A percentile compares a stretch with the other conserved stretches of the same genome.
Evolutionary conservation across 2,888 invertebrate species (phyloP).

Genomic region (Epistrophella euchroma): DNA sequence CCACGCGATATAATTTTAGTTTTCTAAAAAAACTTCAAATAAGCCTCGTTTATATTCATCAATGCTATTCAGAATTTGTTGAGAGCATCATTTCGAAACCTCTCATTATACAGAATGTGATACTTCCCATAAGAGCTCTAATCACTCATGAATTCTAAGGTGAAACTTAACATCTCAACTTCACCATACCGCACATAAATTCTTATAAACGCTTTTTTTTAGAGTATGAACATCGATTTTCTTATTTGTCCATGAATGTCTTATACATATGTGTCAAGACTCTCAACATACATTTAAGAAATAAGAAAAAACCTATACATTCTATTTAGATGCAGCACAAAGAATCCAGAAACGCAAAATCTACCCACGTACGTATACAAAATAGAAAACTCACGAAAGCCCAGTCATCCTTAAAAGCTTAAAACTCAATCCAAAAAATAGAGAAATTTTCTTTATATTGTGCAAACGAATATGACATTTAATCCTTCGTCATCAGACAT

Average conservation of each 20-base stretch:
- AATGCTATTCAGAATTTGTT: too few species aligned
- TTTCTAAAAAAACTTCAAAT: too few species aligned
- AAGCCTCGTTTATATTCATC: too few species aligned
- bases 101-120: too few species aligned
- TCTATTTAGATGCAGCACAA: slow-evolving; percentile 18
- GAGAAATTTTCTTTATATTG: neutral
- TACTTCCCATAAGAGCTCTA: too few species aligned
- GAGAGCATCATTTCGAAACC: too few species aligned
- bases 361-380: neutral
- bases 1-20: too few species aligned
- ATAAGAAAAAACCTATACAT: neutral
- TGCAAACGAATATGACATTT: slow-evolving; percentile 20
- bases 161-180: too few species aligned
- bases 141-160: too few species aligned
- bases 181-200: too few species aligned
- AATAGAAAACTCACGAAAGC: neutral
- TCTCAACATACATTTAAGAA: neutral
- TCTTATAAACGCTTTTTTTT: too few species aligned
- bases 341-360: neutral
- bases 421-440: slow-evolving; percentile 5
- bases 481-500: slow-evolving; percentile 18
- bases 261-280: neutral
- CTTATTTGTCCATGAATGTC: neutral
- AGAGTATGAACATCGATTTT: neutral
- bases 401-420: slow-evolving; percentile 17